Percentiles rank a stretch among this genome's conserved stretches.
phyloP scores from a whole-genome alignment of 2,113 vertebrate species.

The Cyanistes caeruleus region DNA sequence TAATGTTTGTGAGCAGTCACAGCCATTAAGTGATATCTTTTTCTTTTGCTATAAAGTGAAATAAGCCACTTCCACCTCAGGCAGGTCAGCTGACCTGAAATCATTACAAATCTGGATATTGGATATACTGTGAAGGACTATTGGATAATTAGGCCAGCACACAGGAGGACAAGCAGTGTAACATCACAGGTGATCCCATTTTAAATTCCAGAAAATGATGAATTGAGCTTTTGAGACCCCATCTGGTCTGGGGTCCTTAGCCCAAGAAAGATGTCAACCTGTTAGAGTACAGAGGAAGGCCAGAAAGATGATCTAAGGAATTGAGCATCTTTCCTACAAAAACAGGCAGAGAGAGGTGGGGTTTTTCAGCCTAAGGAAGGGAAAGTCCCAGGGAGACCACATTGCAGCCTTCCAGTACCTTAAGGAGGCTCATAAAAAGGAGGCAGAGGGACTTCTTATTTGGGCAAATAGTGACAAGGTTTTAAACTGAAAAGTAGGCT shows the following conservation, averaged over 20 bases:
- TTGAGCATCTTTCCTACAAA: not conserved
- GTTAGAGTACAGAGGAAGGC: not conserved
- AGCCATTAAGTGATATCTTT: not conserved
- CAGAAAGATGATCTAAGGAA: not conserved
- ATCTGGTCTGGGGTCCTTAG: not conserved
- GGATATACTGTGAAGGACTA: not conserved
- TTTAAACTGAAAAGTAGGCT: not conserved
- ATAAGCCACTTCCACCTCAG: not conserved
- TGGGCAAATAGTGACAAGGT: not conserved
- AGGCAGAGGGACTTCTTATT: not conserved
- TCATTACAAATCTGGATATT: not conserved
- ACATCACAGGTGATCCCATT: not conserved
- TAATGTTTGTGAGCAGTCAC: not conserved
- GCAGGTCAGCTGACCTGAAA: not conserved
- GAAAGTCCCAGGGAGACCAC: not conserved
- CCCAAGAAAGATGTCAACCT: not conserved
- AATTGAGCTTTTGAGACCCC: not conserved
- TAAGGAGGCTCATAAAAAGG: not conserved
- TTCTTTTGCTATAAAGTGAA: not conserved
- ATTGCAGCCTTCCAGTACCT: not conserved
- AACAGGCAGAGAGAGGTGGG: not conserved
- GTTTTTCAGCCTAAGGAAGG: not conserved
- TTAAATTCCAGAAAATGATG: not conserved
- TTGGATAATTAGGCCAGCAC: not conserved
- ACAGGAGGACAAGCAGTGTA: not conserved